Evolutionary conservation across 1,140 invertebrate genomes (phyloP).

Genomic region (Mesaphorura yosii): DNA sequence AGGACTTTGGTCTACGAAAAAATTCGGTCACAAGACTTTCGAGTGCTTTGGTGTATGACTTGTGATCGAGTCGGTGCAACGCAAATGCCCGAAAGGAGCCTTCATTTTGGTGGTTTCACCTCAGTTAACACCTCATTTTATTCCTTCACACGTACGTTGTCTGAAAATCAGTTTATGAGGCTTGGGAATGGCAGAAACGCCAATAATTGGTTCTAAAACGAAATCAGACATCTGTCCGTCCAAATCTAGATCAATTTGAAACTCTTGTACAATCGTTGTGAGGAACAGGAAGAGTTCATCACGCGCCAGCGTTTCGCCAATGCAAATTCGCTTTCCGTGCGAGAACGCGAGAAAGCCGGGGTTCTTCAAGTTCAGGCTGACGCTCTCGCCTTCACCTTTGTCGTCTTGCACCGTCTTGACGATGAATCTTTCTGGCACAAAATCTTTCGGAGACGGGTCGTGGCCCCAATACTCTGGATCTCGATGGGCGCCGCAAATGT

Average conservation of each 20-base stretch:
- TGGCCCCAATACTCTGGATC: slow-evolving; percentile 32
- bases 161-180: slow-evolving; percentile 12
- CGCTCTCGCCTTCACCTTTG: no score
- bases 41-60: no score
- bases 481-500: slow-evolving; percentile 6
- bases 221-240: no score
- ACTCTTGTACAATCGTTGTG: slow-evolving; percentile 8
- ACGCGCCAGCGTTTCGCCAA: slow-evolving; percentile 1
- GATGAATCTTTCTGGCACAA: slow-evolving; percentile 12
- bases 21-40: no score
- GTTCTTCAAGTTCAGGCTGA: neutral
- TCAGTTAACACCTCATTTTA: no score
- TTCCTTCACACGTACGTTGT: neutral
- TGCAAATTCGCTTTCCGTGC: slow-evolving; percentile 5
- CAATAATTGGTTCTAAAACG: slow-evolving; percentile 11
- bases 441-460: slow-evolving; percentile 1
- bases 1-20: no score
- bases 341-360: slow-evolving; percentile 6
- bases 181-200: slow-evolving; percentile 14
- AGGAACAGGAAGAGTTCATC: slow-evolving; percentile 12
- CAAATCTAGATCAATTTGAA: neutral
- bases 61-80: no score
- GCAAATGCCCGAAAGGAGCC: no score
- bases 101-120: no score
- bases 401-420: neutral